Evolutionary conservation across 2,888 invertebrate species (phyloP).

Genomic region (Pandemis corylana): DNA sequence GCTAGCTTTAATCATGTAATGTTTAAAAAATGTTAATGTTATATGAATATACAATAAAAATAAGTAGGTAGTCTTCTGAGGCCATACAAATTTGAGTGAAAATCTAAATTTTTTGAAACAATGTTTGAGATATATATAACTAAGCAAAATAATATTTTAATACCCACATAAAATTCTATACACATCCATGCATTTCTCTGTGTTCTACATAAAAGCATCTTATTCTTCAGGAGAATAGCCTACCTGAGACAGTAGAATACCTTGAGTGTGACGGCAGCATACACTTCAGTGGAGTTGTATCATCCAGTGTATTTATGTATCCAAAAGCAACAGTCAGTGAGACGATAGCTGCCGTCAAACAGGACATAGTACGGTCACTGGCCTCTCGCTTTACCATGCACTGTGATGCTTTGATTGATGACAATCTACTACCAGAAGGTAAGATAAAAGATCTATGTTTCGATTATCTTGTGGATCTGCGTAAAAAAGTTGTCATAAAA

Average conservation of each 20-base stretch:
- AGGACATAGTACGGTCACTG: slow-evolving; percentile 94
- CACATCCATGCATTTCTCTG: not conserved
- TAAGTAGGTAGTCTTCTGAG: no score
- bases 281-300: slow-evolving; percentile 89
- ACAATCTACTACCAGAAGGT: slow-evolving; percentile 90
- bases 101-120: no score
- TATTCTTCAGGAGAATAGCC: slow-evolving; percentile 73
- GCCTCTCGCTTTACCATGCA: slow-evolving; percentile 95
- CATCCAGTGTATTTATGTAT: slow-evolving; percentile 91
- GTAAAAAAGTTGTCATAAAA: slow-evolving; percentile 18
- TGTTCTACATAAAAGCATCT: not conserved
- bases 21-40: no score
- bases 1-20: no score
- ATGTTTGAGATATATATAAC: no score
- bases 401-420: slow-evolving; percentile 96
- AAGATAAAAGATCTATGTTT: slow-evolving; percentile 26
- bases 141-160: no score
- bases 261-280: slow-evolving; percentile 88
- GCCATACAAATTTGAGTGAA: no score
- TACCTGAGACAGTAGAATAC: slow-evolving; percentile 80
- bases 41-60: no score
- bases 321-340: slow-evolving; percentile 90
- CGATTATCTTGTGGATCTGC: slow-evolving; percentile 24
- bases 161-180: no score
- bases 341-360: slow-evolving; percentile 89